Conservation (phyloP, 2,113 vertebrate species). For the Macrotis lagotis region DNA sequence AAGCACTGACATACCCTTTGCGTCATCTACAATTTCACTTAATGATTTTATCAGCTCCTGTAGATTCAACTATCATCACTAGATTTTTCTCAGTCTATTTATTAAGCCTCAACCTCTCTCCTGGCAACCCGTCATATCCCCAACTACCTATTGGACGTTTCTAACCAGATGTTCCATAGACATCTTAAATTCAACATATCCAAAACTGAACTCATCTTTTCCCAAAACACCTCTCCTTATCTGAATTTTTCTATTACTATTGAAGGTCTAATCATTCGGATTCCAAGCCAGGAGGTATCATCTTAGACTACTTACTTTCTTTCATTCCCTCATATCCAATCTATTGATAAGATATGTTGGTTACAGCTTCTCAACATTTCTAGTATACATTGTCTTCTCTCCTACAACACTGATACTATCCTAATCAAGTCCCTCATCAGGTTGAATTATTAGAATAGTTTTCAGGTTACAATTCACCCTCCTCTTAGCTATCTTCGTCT, state of each 20-base stretch:
- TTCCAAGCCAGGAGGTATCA: not conserved
- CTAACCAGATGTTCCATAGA: not conserved
- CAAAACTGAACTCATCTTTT: not conserved
- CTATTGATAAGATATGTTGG: not conserved
- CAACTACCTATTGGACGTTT: not conserved
- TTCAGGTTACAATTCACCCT: too few species aligned
- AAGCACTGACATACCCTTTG: not conserved
- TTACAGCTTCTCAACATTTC: too few species aligned
- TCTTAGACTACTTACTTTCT: not conserved
- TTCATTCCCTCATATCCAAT: not conserved
- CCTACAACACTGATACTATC: too few species aligned
- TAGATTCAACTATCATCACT: not conserved
- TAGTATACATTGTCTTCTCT: too few species aligned
- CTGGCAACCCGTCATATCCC: not conserved
- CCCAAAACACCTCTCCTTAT: not conserved
- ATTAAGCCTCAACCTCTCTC: not conserved
- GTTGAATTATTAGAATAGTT: too few species aligned
- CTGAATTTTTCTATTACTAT: not conserved
- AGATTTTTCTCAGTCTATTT: not conserved
- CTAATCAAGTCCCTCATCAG: too few species aligned
- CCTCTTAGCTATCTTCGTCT: too few species aligned
- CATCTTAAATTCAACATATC: not conserved
- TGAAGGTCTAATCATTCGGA: not conserved
- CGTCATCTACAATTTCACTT: not conserved
- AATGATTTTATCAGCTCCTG: not conserved